A percentile compares a stretch with the other conserved stretches of the same genome.
phyloP scores from a whole-genome alignment of 2,888 invertebrate genomes.

The Eretmocerus hayati region DNA sequence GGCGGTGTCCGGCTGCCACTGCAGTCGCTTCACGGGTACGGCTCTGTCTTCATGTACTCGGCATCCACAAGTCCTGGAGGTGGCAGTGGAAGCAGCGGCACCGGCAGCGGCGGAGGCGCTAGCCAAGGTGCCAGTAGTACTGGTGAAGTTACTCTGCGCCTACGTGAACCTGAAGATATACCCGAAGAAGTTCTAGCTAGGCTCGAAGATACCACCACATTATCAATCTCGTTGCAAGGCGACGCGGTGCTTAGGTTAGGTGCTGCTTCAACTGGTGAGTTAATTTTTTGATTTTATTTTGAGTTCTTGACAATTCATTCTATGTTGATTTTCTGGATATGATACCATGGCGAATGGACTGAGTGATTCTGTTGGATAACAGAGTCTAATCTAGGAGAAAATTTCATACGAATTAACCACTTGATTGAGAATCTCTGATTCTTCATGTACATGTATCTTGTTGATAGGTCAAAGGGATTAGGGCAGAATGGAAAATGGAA shows the following conservation, averaged over 20 bases:
- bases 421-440: too few species aligned
- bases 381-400: too few species aligned
- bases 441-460: too few species aligned
- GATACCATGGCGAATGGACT: too few species aligned
- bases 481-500: too few species aligned
- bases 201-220: constrained; percentile 45
- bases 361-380: too few species aligned
- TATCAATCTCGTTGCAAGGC: constrained; percentile 44
- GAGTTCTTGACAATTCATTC: background rate
- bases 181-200: constrained; percentile 45
- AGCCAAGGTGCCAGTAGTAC: constrained; percentile 34
- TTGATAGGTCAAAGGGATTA: too few species aligned
- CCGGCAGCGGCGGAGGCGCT: constrained; percentile 43
- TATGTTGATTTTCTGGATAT: too few species aligned
- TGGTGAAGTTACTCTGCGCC: constrained; percentile 43
- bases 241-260: constrained; percentile 45
- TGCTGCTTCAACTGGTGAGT: constrained; percentile 41
- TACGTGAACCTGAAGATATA: constrained; percentile 46
- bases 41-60: constrained; percentile 47
- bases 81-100: constrained; percentile 35
- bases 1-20: constrained; percentile 45
- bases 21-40: constrained; percentile 46
- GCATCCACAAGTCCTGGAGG: constrained; percentile 45
- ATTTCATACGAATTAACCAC: too few species aligned
- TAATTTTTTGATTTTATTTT: background rate